phyloP scores from a whole-genome alignment of 2,888 invertebrate species.

The Aspidiotus destructor region DNA sequence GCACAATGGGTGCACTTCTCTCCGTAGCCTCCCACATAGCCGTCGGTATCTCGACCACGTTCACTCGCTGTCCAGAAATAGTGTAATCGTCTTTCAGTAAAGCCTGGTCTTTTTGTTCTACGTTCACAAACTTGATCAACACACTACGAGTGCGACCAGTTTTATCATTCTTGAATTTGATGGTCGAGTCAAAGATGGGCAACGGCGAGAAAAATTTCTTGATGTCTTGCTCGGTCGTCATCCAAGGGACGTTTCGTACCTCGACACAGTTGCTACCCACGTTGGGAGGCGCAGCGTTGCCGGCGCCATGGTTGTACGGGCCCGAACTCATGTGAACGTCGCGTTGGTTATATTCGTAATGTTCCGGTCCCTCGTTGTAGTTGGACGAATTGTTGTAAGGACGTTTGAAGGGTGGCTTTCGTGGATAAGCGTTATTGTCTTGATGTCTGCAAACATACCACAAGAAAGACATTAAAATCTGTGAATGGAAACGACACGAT shows the following conservation, averaged over 20 bases:
- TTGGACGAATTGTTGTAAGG: neutral
- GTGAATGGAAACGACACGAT: too few species aligned
- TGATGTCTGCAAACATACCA: too few species aligned
- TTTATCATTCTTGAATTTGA: slow-evolving; percentile 48
- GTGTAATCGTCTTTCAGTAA: slow-evolving; percentile 52
- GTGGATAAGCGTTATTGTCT: too few species aligned
- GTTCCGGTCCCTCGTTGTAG: neutral
- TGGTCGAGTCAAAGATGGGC: slow-evolving; percentile 33
- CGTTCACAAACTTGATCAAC: slow-evolving; percentile 64
- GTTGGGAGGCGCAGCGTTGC: neutral
- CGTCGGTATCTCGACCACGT: neutral
- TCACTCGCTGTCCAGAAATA: slow-evolving; percentile 3
- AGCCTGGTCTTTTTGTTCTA: slow-evolving; percentile 61
- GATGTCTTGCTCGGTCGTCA: slow-evolving; percentile 67
- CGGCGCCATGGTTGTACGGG: neutral
- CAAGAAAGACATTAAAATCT: too few species aligned
- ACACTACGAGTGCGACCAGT: slow-evolving; percentile 71
- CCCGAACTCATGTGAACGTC: neutral
- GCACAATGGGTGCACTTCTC: neutral
- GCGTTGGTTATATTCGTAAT: neutral
- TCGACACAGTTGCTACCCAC: slow-evolving; percentile 52
- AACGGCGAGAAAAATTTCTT: slow-evolving; percentile 69
- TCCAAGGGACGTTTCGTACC: slow-evolving; percentile 60
- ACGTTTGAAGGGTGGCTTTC: too few species aligned
- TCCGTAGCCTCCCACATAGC: slow-evolving; percentile 11